phyloP scores from a whole-genome alignment of 2,113 vertebrate genomes.

The Aegithalos caudatus region DNA sequence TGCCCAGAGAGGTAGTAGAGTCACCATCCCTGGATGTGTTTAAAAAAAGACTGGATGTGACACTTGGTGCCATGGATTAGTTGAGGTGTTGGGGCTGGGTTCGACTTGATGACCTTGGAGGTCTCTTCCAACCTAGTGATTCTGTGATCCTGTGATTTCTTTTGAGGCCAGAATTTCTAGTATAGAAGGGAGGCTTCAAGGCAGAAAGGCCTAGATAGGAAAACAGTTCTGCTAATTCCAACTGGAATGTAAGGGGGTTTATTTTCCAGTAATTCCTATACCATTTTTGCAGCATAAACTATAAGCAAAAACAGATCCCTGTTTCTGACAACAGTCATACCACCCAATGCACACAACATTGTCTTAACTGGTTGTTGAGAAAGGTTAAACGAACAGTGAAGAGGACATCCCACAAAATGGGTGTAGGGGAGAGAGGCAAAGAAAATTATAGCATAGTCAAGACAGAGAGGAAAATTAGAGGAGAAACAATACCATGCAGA shows the following conservation, averaged over 20 bases:
- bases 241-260: not conserved
- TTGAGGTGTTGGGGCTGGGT: not conserved
- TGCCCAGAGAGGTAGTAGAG: not conserved
- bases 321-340: not conserved
- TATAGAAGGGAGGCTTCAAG: not conserved
- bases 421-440: fast-evolving
- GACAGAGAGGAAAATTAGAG: not conserved
- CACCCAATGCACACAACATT: fast-evolving
- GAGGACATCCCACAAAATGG: fast-evolving
- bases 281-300: too few species aligned
- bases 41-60: not conserved
- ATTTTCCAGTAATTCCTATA: not conserved
- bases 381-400: not conserved
- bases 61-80: not conserved
- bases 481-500: not conserved
- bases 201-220: not conserved
- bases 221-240: not conserved
- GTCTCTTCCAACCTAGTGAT: not conserved
- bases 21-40: not conserved
- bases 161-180: not conserved
- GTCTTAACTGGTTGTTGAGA: not conserved
- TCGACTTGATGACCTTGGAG: not conserved
- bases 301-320: not conserved
- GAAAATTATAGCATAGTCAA: not conserved
- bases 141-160: not conserved